Evolutionary conservation across 1,140 invertebrate species (phyloP).

Genomic region (Sogatella furcifera): DNA sequence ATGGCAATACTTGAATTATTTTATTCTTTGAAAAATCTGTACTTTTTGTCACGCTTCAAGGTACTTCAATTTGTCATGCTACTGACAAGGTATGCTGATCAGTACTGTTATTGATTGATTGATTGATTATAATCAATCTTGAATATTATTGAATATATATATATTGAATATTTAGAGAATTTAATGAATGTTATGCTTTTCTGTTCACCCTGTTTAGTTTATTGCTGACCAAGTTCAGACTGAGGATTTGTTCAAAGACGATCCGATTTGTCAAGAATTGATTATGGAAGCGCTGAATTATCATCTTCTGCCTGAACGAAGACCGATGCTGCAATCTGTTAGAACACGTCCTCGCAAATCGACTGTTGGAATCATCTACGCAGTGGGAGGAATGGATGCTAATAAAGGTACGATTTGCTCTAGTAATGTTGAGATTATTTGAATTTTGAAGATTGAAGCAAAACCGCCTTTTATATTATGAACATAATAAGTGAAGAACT

Average conservation of each 20-base stretch:
- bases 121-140: no score
- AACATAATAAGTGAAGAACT: no score
- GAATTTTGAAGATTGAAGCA: neutral
- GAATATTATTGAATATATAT: no score
- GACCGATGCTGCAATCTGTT: slow-evolving; percentile 60
- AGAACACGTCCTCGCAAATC: slow-evolving; percentile 81
- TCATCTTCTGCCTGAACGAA: slow-evolving; percentile 71
- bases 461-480: no score
- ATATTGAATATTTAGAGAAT: no score
- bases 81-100: no score
- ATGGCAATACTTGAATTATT: no score
- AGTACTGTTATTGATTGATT: no score
- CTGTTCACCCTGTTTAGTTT: slow-evolving; percentile 43
- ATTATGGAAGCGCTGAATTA: slow-evolving; percentile 91
- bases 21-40: no score
- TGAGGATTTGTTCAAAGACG: slow-evolving; percentile 48
- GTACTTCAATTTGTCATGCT: no score
- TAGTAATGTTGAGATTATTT: slow-evolving; percentile 7
- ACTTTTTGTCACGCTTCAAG: no score
- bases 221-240: slow-evolving; percentile 75
- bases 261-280: slow-evolving; percentile 65
- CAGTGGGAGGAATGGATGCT: slow-evolving; percentile 85
- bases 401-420: slow-evolving; percentile 46
- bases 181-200: neutral
- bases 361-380: slow-evolving; percentile 75